phyloP scores from a whole-genome alignment of 2,113 vertebrate species.

The Urocolius indicus region DNA sequence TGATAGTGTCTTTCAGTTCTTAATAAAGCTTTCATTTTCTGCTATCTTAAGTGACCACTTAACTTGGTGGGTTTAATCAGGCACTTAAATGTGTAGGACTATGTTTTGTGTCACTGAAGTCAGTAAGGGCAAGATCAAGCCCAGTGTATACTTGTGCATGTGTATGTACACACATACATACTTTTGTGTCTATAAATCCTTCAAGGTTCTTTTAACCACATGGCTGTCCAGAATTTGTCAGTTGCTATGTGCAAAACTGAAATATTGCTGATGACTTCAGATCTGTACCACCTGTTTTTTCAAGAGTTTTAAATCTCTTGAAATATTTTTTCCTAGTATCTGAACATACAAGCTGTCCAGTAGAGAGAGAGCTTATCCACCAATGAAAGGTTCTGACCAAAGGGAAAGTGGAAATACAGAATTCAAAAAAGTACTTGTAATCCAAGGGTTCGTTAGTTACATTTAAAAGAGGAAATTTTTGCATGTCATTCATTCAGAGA shows the following conservation, averaged over 20 bases:
- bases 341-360: not conserved
- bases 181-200: not conserved
- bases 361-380: not conserved
- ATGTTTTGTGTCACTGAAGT: not conserved
- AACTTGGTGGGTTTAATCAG: not conserved
- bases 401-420: not conserved
- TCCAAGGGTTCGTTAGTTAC: not conserved
- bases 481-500: not conserved
- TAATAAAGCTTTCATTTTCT: not conserved
- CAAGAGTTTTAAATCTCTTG: not conserved
- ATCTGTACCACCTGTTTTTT: not conserved
- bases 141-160: fast-evolving
- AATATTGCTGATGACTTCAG: not conserved
- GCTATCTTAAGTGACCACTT: not conserved
- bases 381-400: not conserved
- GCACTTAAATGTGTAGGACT: not conserved
- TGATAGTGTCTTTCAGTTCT: fast-evolving
- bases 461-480: not conserved
- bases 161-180: not conserved
- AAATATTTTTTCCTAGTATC: not conserved
- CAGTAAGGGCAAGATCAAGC: not conserved
- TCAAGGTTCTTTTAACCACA: not conserved
- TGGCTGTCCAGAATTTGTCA: not conserved
- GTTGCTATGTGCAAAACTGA: not conserved
- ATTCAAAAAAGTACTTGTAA: not conserved